phyloP scores from a whole-genome alignment of 2,888 invertebrate genomes.

The Aporophyla lueneburgensis region DNA sequence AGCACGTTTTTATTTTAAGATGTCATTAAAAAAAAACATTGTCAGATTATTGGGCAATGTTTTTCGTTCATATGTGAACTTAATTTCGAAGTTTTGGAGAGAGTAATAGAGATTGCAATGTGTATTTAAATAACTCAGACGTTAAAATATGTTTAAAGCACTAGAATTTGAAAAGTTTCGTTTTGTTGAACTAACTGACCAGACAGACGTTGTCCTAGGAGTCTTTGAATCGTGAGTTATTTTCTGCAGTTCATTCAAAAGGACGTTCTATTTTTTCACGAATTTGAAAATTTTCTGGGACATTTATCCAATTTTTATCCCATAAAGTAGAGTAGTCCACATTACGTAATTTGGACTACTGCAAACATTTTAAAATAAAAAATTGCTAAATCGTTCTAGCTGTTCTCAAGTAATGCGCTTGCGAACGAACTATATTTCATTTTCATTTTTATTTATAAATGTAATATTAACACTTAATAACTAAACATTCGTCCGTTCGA shows the following conservation, averaged over 20 bases:
- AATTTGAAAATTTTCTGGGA: background rate
- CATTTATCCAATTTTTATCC: background rate
- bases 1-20: slow-evolving; percentile 39
- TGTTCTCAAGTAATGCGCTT: background rate
- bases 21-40: slow-evolving; percentile 10
- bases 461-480: too few species aligned
- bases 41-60: slow-evolving; percentile 17
- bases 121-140: background rate
- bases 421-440: background rate
- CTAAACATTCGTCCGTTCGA: too few species aligned
- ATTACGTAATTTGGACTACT: background rate
- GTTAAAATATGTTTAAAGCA: background rate
- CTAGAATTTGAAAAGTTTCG: too few species aligned
- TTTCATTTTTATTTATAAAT: background rate
- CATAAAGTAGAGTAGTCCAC: too few species aligned
- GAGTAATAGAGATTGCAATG: background rate
- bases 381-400: background rate
- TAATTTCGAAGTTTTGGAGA: background rate
- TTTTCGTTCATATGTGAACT: slow-evolving; percentile 13
- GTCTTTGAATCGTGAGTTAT: background rate
- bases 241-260: background rate
- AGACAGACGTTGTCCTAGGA: background rate
- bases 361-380: background rate
- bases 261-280: background rate
- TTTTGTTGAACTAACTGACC: background rate